Percentiles rank a stretch among this genome's conserved stretches.
These are phyloP conservation scores for Busseola fusca DNA, from an alignment of 2,888 invertebrate genomes.

Conservation along the genomic window DNA sequence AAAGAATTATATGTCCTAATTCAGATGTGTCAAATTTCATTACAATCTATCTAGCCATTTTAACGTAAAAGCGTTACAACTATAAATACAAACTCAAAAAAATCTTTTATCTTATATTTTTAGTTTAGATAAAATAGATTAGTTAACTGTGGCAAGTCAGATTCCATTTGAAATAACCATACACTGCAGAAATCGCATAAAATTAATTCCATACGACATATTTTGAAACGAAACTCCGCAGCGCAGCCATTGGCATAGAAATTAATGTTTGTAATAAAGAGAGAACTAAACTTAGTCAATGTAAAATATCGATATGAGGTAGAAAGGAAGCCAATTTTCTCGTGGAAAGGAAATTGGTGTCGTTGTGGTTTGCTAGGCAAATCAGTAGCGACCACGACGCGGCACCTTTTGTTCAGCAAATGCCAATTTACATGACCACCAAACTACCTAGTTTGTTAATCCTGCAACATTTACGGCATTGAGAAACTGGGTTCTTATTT, in stretches of 20 bases:
- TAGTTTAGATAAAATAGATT: not conserved
- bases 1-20: not conserved
- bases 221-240: constrained; percentile 32
- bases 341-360: constrained; percentile 63
- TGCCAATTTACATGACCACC: constrained; percentile 60
- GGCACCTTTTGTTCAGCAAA: constrained; percentile 52
- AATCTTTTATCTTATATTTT: no score
- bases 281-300: constrained; percentile 41
- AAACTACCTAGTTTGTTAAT: constrained; percentile 27
- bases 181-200: constrained; percentile 13
- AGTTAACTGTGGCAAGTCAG: not conserved
- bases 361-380: constrained; percentile 62
- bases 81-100: not conserved
- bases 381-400: constrained; percentile 52
- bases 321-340: constrained; percentile 51
- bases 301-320: constrained; percentile 48
- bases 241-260: constrained; percentile 42
- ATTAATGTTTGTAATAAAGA: constrained; percentile 51
- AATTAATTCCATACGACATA: constrained; percentile 22
- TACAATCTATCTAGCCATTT: not conserved
- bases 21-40: not conserved
- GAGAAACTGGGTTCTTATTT: not conserved
- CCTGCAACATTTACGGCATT: constrained; percentile 3
- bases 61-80: not conserved
- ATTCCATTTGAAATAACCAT: constrained; percentile 1